Evolutionary conservation across 37 sponge, comb jelly and placozoan genomes (phyloP).

Genomic region (Haliclona indistincta): DNA sequence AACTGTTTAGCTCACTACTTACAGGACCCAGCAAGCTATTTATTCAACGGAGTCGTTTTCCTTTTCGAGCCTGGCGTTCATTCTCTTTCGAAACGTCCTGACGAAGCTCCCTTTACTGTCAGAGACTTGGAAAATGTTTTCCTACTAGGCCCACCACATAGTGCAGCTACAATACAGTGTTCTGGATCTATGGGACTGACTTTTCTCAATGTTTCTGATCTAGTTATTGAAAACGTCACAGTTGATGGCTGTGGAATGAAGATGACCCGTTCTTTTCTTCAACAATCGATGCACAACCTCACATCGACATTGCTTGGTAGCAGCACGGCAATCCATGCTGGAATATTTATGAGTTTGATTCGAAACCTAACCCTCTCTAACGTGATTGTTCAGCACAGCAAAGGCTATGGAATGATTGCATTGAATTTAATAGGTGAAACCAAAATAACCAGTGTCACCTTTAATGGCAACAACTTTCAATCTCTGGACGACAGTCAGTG

Average conservation of each 20-base stretch:
- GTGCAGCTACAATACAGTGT: constrained; percentile 1
- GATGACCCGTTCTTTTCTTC: background rate
- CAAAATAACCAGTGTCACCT: background rate
- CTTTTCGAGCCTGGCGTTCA: too few species aligned
- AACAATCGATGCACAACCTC: too few species aligned
- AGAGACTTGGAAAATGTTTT: too few species aligned
- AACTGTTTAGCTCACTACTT: too few species aligned
- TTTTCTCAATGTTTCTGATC: background rate
- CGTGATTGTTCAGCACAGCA: background rate
- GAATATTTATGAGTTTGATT: background rate
- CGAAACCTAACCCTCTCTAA: background rate
- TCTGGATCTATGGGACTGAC: background rate
- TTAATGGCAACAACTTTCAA: background rate
- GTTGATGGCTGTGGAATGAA: constrained; percentile 1
- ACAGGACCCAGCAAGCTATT: too few species aligned
- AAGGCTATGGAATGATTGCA: background rate
- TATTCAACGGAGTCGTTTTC: too few species aligned
- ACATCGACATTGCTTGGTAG: too few species aligned
- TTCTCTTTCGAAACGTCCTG: too few species aligned
- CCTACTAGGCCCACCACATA: too few species aligned
- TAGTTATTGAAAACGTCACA: background rate
- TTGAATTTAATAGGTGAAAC: background rate
- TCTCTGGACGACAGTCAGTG: background rate
- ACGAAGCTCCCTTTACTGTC: too few species aligned
- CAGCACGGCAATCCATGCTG: background rate